Conservation (phyloP, 2,888 invertebrate genomes). For the Idaea biselata region DNA sequence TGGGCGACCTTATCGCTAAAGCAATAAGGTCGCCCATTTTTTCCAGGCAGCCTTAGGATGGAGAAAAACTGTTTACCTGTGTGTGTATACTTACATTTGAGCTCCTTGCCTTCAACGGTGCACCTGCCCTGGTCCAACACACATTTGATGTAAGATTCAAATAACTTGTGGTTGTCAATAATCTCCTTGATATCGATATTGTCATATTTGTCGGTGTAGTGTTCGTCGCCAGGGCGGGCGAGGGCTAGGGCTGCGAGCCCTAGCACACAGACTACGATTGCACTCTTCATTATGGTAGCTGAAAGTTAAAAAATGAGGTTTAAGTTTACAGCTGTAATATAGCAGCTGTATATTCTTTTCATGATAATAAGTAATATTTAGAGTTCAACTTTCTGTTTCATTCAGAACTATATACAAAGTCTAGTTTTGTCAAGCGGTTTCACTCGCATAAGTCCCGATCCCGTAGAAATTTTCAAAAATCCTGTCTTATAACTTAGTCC, state of each 20-base stretch:
- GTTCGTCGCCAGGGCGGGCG: conserved; percentile 24
- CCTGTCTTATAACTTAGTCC: no score
- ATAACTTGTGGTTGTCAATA: conserved; percentile 82
- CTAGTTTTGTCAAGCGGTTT: no score
- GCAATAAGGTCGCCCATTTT: no score
- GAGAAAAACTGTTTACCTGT: no score
- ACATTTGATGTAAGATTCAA: conserved; percentile 84
- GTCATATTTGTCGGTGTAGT: conserved; percentile 84
- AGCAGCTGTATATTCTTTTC: no score
- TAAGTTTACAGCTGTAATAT: not conserved
- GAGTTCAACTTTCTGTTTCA: no score
- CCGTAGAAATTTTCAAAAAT: no score
- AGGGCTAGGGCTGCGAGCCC: conserved; percentile 43
- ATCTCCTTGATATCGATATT: conserved; percentile 83
- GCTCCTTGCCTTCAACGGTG: conserved; percentile 84
- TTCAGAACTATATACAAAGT: no score
- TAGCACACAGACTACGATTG: conserved; percentile 37
- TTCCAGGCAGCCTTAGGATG: no score
- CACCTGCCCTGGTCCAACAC: conserved; percentile 82
- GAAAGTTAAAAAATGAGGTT: conserved; percentile 19
- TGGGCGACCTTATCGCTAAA: no score
- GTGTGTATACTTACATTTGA: conserved; percentile 84
- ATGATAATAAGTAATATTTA: no score
- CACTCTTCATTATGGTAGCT: conserved; percentile 18
- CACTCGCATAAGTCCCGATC: no score